Evolutionary conservation across 2,113 vertebrate species (phyloP).

Genomic region (Danionella cerebrum): DNA sequence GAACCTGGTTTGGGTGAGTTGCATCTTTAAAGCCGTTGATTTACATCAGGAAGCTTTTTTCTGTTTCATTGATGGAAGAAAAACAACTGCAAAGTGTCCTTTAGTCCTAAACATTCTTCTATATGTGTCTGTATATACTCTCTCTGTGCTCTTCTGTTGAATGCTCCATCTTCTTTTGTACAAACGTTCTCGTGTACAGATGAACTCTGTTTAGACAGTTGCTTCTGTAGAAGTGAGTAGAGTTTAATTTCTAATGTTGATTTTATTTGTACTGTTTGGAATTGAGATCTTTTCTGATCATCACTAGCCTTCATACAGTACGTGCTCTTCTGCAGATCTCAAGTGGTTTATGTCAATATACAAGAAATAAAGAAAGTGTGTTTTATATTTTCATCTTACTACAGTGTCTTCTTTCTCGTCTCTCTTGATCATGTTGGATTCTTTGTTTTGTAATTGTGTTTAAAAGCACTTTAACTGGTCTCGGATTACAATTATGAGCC

Average conservation of each 20-base stretch:
- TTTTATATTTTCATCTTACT: constrained; percentile 76
- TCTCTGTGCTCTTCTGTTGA: constrained; percentile 93
- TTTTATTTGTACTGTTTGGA: constrained; percentile 58
- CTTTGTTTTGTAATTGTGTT: not conserved
- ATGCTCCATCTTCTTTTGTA: constrained; percentile 99
- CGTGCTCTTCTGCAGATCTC: constrained; percentile 65
- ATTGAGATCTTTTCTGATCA: constrained; percentile 43
- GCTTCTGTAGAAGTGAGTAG: constrained; percentile 50
- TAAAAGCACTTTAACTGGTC: not conserved
- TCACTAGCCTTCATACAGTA: constrained; percentile 59
- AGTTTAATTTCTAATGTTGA: constrained; percentile 43
- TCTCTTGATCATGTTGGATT: too few species aligned
- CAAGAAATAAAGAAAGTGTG: constrained; percentile 71
- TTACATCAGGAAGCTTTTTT: too few species aligned
- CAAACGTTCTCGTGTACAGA: constrained; percentile 91
- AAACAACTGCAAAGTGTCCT: constrained; percentile 81
- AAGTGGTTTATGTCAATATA: constrained; percentile 70
- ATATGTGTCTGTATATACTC: constrained; percentile 86
- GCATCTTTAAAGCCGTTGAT: too few species aligned
- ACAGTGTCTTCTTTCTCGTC: not conserved
- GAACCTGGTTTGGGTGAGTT: too few species aligned
- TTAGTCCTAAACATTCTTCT: constrained; percentile 79
- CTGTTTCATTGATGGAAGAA: constrained; percentile 45
- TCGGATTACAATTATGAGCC: too few species aligned
- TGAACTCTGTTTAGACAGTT: constrained; percentile 61